phyloP scores from a whole-genome alignment of 2,797 vertebrate genomes.

The Spheniscus humboldti region DNA sequence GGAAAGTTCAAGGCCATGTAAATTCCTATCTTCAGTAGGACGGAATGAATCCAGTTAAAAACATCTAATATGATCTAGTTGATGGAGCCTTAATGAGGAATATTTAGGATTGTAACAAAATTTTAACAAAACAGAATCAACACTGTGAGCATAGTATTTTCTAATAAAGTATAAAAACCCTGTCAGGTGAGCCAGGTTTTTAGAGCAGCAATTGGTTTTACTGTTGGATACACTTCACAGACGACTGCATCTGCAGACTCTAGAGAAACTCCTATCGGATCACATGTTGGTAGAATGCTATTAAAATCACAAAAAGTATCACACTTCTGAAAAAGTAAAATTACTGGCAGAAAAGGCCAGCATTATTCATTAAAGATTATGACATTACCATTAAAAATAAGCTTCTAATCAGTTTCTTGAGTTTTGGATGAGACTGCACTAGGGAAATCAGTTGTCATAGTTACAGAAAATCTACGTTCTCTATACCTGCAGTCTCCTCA shows the following conservation, averaged over 20 bases:
- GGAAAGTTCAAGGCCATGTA: neutral
- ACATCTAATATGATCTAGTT: neutral
- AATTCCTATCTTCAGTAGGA: neutral
- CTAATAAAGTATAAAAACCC: neutral
- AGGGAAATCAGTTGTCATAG: neutral
- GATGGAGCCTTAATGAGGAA: neutral
- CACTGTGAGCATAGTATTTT: neutral
- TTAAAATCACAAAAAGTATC: neutral
- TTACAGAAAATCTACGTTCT: neutral
- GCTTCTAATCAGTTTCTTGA: constrained; percentile 33
- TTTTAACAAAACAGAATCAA: neutral
- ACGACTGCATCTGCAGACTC: neutral
- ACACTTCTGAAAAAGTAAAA: neutral
- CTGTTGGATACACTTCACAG: neutral
- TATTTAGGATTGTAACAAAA: neutral
- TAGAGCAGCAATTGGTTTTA: neutral
- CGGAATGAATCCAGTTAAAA: neutral
- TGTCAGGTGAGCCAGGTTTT: neutral
- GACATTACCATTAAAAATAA: constrained; percentile 20
- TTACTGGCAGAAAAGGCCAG: neutral
- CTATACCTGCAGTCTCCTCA: neutral
- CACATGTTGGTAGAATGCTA: neutral
- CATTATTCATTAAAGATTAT: neutral
- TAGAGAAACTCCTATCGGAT: neutral
- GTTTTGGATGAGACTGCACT: neutral